A percentile compares a stretch with the other conserved stretches of the same genome.
These are phyloP conservation scores for Drosophila glabriapex DNA, from an alignment of 2,888 invertebrate species.

Conservation along the genomic window DNA sequence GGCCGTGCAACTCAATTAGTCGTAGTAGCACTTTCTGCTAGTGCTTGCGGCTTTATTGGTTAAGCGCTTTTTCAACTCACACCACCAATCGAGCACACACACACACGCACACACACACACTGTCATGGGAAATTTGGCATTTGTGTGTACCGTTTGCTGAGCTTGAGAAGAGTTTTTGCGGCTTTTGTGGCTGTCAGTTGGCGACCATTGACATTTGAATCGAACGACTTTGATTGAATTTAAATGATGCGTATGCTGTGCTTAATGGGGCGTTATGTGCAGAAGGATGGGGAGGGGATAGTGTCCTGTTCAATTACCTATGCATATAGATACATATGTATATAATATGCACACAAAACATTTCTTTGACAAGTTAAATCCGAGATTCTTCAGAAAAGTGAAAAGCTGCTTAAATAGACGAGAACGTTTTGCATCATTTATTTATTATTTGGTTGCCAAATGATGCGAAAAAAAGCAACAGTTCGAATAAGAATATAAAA, in stretches of 20 bases:
- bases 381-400: not conserved
- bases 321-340: not conserved
- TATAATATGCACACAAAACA: not conserved
- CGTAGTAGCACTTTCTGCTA: conserved; percentile 6
- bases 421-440: not conserved
- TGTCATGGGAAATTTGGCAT: conserved; percentile 46
- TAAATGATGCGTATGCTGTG: conserved; percentile 56
- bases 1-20: conserved; percentile 60
- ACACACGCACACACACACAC: not conserved
- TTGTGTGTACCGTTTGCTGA: conserved; percentile 51
- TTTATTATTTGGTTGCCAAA: conserved; percentile 1
- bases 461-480: not conserved
- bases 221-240: conserved; percentile 64
- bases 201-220: conserved; percentile 54
- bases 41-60: conserved; percentile 52
- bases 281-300: accelerated
- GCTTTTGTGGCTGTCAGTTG: conserved; percentile 65
- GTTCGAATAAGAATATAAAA: not conserved
- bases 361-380: conserved; percentile 3
- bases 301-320: conserved; percentile 27
- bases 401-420: not conserved
- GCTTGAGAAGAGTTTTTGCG: conserved; percentile 55
- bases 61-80: conserved; percentile 30
- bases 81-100: not conserved
- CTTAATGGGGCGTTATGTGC: conserved; percentile 50